These are phyloP conservation scores for Micromussa lordhowensis DNA, from an alignment of 92 coral and sea anemone species.

Conservation along the genomic window DNA sequence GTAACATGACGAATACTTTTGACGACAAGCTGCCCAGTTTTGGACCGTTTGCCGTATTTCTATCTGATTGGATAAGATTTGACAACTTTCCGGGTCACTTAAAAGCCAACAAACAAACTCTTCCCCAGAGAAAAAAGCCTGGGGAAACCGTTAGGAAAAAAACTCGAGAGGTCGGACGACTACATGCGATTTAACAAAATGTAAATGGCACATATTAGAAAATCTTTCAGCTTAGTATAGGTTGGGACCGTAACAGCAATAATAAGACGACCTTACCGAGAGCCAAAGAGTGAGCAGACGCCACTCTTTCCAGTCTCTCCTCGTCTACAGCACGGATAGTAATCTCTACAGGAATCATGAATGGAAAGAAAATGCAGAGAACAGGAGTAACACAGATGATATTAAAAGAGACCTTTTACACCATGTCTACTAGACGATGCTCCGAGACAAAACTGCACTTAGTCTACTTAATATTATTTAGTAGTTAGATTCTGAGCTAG, in stretches of 20 bases:
- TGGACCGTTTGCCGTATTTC: background rate
- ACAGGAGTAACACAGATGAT: background rate
- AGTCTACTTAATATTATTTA: no score
- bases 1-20: background rate
- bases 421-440: background rate
- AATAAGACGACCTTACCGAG: conserved; percentile 9
- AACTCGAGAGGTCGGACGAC: background rate
- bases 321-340: background rate
- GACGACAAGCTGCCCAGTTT: background rate
- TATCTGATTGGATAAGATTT: background rate
- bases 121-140: background rate
- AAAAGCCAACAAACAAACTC: background rate
- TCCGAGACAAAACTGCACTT: background rate
- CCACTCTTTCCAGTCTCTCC: conserved; percentile 19
- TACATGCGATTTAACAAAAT: background rate
- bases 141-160: background rate
- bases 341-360: background rate
- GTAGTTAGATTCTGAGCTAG: no score
- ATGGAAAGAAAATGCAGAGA: background rate
- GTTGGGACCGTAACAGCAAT: background rate
- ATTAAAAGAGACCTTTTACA: background rate
- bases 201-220: background rate
- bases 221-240: background rate
- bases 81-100: background rate
- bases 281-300: conserved; percentile 33